Base-by-base conservation (phyloP, 1,140 invertebrate genomes). In the Drosophila pallidifrons region DNA sequence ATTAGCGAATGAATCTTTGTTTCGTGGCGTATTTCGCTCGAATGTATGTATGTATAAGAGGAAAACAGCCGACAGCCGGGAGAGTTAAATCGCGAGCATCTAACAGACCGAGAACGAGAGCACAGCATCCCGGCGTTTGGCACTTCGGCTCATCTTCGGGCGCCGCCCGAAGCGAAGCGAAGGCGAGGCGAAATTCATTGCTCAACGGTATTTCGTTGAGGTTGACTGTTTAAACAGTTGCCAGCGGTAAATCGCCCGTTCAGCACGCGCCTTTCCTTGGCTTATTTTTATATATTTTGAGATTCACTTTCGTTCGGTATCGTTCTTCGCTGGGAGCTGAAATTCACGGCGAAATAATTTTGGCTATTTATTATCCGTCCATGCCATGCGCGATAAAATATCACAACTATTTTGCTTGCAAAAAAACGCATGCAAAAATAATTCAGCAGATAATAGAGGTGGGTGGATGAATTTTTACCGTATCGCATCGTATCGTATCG, bases 351-450 rank as follows among this genome's bases (percentile, higher is more conserved):
- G 85, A 92, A 91, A 92, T 89, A 89, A 92, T 86, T 91, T 88
- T 77, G 77, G 76, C 76, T 81, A 79, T 82, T 92, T 86, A 73
- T 91, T 86, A 91, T 85, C 83, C 86, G 92, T 92, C 91, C 91
- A 92, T 92, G 92, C 92, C 92, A 92, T 92, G 92, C 92, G 92
- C 91, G 92, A 92, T 92, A 92, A 92, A 92, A 82, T 92, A 83
- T 88, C 82, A 80, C 91, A 92, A 91, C 83, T 92, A 89, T 92
- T 92, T 92, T 92, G 92, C 91, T 91, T 92, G 91, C 91, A 91
- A 91, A 92, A 91, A 77, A 92, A 77, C 86, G 83, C 83, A 92
- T 92, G 91, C 91, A 92, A 91, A 86, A 79, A 80, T 92, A 92
- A 91, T 91, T 75, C 91, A 91, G 77, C 82, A 91, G 91, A 91